Conservation (phyloP, 2,113 vertebrate genomes). For the Ranitomeya variabilis region DNA sequence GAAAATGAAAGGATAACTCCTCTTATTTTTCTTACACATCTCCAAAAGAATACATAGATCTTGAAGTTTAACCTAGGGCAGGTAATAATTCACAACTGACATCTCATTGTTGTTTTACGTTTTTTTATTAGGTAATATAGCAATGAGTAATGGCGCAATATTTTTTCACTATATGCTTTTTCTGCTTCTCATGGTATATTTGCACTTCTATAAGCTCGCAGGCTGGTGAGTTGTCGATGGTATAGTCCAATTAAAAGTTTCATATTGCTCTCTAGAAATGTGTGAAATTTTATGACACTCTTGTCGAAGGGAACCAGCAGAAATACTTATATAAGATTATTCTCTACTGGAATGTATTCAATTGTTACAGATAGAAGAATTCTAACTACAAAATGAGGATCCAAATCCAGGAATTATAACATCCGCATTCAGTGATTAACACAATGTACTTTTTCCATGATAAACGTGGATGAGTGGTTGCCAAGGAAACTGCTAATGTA, state of each 20-base stretch:
- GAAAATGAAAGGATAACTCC: not conserved
- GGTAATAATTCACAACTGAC: not conserved
- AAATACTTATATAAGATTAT: not conserved
- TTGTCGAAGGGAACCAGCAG: not conserved
- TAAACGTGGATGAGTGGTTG: not conserved
- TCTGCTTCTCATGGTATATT: slow-evolving; percentile 5
- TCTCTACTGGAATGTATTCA: not conserved
- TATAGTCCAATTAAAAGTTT: slow-evolving; percentile 49
- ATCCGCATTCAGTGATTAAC: not conserved
- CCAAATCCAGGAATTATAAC: not conserved
- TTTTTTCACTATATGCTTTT: not conserved
- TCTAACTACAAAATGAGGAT: not conserved
- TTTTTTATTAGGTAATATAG: not conserved
- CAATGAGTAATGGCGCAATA: not conserved
- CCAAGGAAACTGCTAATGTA: slow-evolving; percentile 13
- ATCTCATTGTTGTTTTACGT: not conserved
- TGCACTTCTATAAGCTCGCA: not conserved
- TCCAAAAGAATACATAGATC: not conserved
- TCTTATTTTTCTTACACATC: not conserved
- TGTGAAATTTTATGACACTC: slow-evolving; percentile 32
- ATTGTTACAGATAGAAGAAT: slow-evolving; percentile 10
- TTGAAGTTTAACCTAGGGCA: not conserved
- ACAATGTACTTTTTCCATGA: not conserved
- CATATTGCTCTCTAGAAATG: not conserved
- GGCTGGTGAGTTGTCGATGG: not conserved